Percentiles rank a stretch among this genome's conserved stretches.
Evolutionary conservation across 2,113 vertebrate species (phyloP).

Genomic region (Pelobates fuscus): DNA sequence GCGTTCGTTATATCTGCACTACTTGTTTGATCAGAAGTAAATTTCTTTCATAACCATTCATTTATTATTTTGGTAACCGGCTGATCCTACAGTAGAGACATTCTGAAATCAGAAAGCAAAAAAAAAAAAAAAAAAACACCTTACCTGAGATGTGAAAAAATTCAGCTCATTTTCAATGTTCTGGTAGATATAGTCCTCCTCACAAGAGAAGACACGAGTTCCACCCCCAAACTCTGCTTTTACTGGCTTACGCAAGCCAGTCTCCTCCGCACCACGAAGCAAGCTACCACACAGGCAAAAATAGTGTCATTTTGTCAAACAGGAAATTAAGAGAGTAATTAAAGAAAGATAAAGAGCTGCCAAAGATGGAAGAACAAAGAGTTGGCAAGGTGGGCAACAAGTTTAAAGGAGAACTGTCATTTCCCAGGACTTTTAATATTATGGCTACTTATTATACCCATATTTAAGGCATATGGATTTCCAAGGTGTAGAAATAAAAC

Average conservation of each 20-base stretch:
- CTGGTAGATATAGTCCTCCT: slow-evolving; percentile 97
- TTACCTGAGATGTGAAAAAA: slow-evolving; percentile 96
- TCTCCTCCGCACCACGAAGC: slow-evolving; percentile 90
- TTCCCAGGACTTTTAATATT: too few relatives aligned
- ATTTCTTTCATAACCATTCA: too few relatives aligned
- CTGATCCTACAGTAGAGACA: too few relatives aligned
- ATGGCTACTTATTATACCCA: too few relatives aligned
- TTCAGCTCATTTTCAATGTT: slow-evolving; percentile 93
- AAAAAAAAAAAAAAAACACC: too few relatives aligned
- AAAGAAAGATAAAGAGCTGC: too few relatives aligned
- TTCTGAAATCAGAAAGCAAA: neutral
- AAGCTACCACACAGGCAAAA: slow-evolving; percentile 68
- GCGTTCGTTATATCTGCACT: too few relatives aligned
- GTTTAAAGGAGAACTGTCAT: too few relatives aligned
- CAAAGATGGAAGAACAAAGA: neutral
- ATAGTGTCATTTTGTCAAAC: neutral
- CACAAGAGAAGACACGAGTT: slow-evolving; percentile 86
- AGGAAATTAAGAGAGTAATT: neutral
- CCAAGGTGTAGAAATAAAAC: too few relatives aligned
- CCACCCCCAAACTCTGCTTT: slow-evolving; percentile 91
- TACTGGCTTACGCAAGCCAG: slow-evolving; percentile 86
- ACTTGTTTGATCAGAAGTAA: too few relatives aligned
- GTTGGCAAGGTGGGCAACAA: neutral
- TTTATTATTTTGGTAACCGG: too few relatives aligned
- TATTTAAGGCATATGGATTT: too few relatives aligned